Evolutionary conservation across 2,888 invertebrate genomes (phyloP).

Genomic region (Xestia c-nigrum): DNA sequence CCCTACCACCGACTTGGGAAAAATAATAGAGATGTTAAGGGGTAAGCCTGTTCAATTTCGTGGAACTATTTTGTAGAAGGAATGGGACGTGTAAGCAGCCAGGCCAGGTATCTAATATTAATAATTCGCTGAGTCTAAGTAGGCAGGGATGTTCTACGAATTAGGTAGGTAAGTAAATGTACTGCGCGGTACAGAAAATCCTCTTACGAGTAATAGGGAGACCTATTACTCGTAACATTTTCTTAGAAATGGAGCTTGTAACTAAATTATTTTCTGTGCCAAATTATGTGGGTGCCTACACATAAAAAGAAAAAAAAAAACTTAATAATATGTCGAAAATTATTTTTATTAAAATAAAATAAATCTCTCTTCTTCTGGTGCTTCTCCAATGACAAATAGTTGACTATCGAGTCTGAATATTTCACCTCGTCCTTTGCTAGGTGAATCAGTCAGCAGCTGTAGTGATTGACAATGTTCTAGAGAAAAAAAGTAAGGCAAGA

Average conservation of each 20-base stretch:
- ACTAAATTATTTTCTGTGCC: neutral
- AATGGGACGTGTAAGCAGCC: neutral
- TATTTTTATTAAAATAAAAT: no score
- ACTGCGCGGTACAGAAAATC: neutral
- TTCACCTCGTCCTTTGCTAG: neutral
- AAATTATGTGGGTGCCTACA: neutral
- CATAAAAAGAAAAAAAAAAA: neutral
- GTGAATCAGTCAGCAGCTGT: neutral
- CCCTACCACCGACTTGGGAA: constrained; percentile 63
- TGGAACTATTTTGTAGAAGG: constrained; percentile 27
- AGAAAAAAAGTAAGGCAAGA: neutral
- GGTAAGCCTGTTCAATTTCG: constrained; percentile 40
- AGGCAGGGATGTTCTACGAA: constrained; percentile 6
- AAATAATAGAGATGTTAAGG: constrained; percentile 58
- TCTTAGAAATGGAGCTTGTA: neutral
- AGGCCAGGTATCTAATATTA: constrained; percentile 21
- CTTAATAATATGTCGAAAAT: neutral
- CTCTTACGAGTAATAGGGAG: neutral
- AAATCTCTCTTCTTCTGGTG: no score
- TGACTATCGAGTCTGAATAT: no score
- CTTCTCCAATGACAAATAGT: no score
- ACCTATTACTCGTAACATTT: neutral
- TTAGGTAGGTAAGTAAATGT: constrained; percentile 2
- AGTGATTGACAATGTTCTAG: neutral
- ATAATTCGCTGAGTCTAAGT: constrained; percentile 27